phyloP scores from a whole-genome alignment of 2,888 invertebrate species.

The Cephus sareptanus region DNA sequence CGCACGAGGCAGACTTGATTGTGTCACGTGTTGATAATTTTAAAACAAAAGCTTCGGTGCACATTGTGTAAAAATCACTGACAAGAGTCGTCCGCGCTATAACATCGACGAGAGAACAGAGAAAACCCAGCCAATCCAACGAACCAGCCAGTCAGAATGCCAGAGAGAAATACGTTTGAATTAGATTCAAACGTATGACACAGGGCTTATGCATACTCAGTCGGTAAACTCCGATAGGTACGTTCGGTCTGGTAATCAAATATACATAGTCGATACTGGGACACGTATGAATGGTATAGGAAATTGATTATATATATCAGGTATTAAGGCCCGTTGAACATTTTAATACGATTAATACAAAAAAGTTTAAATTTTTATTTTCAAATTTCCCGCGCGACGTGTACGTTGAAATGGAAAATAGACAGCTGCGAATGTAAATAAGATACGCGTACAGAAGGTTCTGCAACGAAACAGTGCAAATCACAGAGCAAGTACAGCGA shows the following conservation, averaged over 20 bases:
- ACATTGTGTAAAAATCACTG: slow-evolving; percentile 61
- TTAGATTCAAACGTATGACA: neutral
- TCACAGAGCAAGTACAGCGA: slow-evolving; percentile 61
- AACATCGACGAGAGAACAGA: slow-evolving; percentile 9
- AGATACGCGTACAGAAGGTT: neutral
- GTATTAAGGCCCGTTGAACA: neutral
- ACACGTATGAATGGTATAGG: neutral
- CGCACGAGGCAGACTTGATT: slow-evolving; percentile 52
- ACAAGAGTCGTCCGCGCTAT: slow-evolving; percentile 35
- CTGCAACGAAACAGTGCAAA: slow-evolving; percentile 52
- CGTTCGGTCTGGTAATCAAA: neutral
- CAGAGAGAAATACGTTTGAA: neutral
- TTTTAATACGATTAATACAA: neutral
- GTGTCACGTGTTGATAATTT: slow-evolving; percentile 65
- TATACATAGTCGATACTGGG: neutral
- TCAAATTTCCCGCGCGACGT: neutral
- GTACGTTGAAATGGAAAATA: neutral
- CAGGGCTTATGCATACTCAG: neutral
- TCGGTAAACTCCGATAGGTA: neutral
- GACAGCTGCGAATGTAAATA: neutral
- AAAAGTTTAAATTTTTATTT: no score
- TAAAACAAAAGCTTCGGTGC: slow-evolving; percentile 55
- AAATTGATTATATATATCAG: neutral
- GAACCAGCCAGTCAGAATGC: neutral
- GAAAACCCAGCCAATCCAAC: neutral